Evolutionary conservation across 2,797 vertebrate species (phyloP).

Genomic region (Centroberyx gerrardi): DNA sequence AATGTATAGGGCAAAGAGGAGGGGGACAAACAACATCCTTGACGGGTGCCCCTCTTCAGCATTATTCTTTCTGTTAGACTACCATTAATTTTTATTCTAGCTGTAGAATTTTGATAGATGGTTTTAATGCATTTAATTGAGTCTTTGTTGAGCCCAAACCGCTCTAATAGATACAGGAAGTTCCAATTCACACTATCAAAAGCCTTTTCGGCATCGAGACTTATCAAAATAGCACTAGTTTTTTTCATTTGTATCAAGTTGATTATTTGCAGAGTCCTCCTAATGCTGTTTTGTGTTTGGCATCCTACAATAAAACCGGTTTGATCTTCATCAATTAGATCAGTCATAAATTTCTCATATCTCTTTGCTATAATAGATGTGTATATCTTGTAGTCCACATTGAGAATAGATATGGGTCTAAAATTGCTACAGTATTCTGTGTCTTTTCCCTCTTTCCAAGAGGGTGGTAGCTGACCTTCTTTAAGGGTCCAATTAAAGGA

Average conservation of each 20-base stretch:
- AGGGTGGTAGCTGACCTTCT: conserved; percentile 3
- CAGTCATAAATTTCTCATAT: conserved; percentile 2
- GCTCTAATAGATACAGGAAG: conserved; percentile 16
- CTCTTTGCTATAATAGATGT: conserved; percentile 22
- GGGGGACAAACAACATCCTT: conserved; percentile 15
- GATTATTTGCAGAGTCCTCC: conserved; percentile 13
- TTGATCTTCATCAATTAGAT: conserved; percentile 17
- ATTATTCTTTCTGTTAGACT: conserved; percentile 9
- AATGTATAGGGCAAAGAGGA: conserved; percentile 17
- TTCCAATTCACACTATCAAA: conserved; percentile 21
- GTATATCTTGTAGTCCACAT: conserved; percentile 34
- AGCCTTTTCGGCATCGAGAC: conserved; percentile 26
- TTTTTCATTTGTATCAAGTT: background rate
- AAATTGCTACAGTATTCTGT: conserved; percentile 8
- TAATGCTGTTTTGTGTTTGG: conserved; percentile 24
- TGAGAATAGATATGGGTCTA: conserved; percentile 25
- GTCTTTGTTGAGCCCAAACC: conserved; percentile 13
- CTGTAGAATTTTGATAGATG: conserved; percentile 1
- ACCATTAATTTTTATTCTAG: conserved; percentile 27
- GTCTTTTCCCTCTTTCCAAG: conserved; percentile 16
- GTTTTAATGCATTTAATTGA: conserved; percentile 10
- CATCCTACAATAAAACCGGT: conserved; percentile 6
- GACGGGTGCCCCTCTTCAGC: conserved; percentile 7
- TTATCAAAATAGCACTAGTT: conserved; percentile 1
- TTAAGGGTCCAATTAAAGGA: conserved; percentile 27